These are phyloP conservation scores for Cryptomyrus ogoouensis DNA, from an alignment of 2,113 vertebrate species.

Conservation along the genomic window DNA sequence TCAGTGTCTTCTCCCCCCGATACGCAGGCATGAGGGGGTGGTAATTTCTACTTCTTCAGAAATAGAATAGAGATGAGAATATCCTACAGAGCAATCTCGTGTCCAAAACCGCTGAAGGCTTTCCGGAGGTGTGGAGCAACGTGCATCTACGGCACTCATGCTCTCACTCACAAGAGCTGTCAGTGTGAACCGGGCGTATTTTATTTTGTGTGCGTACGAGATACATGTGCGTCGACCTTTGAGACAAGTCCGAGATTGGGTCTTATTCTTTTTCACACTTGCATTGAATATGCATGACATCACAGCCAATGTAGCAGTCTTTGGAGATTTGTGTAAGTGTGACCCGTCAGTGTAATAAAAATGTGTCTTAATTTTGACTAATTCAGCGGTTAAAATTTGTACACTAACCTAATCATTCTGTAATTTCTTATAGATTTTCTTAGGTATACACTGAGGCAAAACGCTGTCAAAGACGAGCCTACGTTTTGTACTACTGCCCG, in stretches of 20 bases:
- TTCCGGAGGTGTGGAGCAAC: not conserved
- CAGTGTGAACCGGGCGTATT: not conserved
- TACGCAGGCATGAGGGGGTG: not conserved
- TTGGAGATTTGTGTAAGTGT: not conserved
- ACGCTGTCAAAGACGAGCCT: not conserved
- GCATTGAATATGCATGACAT: not conserved
- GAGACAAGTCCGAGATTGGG: not conserved
- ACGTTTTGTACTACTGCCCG: not conserved
- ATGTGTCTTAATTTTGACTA: not conserved
- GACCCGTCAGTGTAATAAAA: not conserved
- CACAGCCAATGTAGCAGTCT: not conserved
- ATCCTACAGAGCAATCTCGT: not conserved
- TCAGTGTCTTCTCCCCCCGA: not conserved
- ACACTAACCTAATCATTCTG: not conserved
- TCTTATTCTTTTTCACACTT: not conserved
- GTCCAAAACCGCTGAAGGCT: not conserved
- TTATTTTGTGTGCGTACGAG: not conserved
- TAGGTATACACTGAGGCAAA: not conserved
- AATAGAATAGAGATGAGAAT: not conserved
- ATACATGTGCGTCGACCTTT: not conserved
- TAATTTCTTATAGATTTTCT: not conserved
- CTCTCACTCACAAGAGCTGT: not conserved
- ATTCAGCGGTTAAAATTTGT: not conserved
- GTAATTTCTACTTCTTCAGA: constrained; percentile 11
- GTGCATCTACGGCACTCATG: not conserved